These are phyloP conservation scores for Isaurus tuberculatus DNA, from an alignment of 92 coral and sea anemone species.

Conservation along the genomic window DNA sequence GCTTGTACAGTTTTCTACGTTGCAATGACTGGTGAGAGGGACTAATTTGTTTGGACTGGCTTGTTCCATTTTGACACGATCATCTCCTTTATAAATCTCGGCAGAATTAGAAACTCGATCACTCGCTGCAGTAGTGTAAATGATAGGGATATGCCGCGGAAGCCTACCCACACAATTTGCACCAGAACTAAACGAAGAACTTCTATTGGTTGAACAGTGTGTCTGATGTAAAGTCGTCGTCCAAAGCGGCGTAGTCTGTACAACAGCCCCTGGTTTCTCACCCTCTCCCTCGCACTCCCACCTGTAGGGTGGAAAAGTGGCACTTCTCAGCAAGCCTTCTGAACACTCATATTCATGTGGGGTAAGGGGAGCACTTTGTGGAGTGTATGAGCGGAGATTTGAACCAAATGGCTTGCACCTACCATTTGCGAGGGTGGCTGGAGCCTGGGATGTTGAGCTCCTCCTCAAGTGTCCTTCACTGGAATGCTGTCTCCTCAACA, in stretches of 20 bases:
- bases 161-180: conserved; percentile 59
- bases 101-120: conserved; percentile 17
- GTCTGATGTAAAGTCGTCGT: conserved; percentile 62
- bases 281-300: conserved; percentile 62
- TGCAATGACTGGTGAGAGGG: not conserved
- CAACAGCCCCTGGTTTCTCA: conserved; percentile 12
- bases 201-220: conserved; percentile 74
- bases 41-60: not conserved
- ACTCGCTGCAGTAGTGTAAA: conserved; percentile 33
- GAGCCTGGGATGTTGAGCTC: not conserved
- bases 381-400: conserved; percentile 51
- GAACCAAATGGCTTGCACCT: conserved; percentile 43
- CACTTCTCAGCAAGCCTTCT: conserved; percentile 77
- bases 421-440: conserved; percentile 13
- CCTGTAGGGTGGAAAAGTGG: conserved; percentile 89
- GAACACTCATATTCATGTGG: conserved; percentile 39
- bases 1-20: not conserved
- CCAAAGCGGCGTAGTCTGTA: conserved; percentile 54
- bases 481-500: conserved; percentile 18
- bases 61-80: not conserved
- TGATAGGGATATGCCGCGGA: conserved; percentile 30
- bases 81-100: conserved; percentile 19
- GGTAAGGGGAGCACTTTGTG: conserved; percentile 38
- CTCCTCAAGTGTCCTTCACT: not conserved
- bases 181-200: conserved; percentile 70